phyloP scores from a whole-genome alignment of 2,888 invertebrate species.

The Yponomeuta sedellus region DNA sequence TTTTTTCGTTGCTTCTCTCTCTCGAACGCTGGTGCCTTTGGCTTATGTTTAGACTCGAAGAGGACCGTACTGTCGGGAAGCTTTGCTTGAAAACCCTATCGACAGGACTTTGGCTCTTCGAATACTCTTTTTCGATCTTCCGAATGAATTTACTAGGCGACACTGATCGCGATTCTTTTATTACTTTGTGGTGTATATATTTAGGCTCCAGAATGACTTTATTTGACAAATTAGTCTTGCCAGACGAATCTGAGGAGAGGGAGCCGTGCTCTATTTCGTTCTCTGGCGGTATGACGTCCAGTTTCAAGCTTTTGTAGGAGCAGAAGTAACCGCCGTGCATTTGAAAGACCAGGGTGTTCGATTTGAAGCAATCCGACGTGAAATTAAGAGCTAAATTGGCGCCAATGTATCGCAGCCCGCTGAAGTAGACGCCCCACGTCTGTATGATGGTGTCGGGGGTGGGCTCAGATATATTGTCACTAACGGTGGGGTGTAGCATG shows the following conservation, averaged over 20 bases:
- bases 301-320: slow-evolving; percentile 70
- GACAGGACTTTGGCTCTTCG: slow-evolving; percentile 68
- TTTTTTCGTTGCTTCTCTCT: slow-evolving; percentile 35
- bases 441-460: slow-evolving; percentile 79
- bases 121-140: slow-evolving; percentile 56
- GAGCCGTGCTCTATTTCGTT: slow-evolving; percentile 63
- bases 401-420: slow-evolving; percentile 86
- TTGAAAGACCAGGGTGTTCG: slow-evolving; percentile 89
- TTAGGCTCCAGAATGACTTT: slow-evolving; percentile 55
- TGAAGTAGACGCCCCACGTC: slow-evolving; percentile 91
- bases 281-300: slow-evolving; percentile 67
- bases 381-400: slow-evolving; percentile 81
- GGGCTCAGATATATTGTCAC: slow-evolving; percentile 30
- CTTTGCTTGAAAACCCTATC: slow-evolving; percentile 60
- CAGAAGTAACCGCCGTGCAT: slow-evolving; percentile 93
- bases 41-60: slow-evolving; percentile 50
- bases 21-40: slow-evolving; percentile 37
- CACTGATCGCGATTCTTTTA: slow-evolving; percentile 56
- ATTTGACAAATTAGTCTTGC: slow-evolving; percentile 47
- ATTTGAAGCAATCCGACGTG: slow-evolving; percentile 80
- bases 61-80: slow-evolving; percentile 47
- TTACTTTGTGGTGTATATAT: slow-evolving; percentile 42
- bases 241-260: slow-evolving; percentile 60
- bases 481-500: slow-evolving; percentile 34
- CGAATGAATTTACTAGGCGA: slow-evolving; percentile 55